phyloP scores from a whole-genome alignment of 92 coral and sea anemone genomes.

The Phenganax stokvisi region DNA sequence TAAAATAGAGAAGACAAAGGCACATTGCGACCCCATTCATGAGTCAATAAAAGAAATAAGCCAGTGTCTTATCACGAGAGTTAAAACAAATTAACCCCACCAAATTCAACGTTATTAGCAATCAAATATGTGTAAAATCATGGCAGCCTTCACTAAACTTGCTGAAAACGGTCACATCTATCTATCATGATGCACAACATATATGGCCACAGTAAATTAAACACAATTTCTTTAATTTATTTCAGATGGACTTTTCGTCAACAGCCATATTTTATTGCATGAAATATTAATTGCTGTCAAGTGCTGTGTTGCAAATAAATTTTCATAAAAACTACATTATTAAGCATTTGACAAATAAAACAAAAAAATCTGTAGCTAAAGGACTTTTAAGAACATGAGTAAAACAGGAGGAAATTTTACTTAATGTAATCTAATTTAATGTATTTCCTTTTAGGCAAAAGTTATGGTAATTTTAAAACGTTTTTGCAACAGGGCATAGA shows the following conservation, averaged over 20 bases:
- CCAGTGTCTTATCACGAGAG: no score
- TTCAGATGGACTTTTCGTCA: background rate
- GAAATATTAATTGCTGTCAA: background rate
- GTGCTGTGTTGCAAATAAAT: slow-evolving; percentile 5
- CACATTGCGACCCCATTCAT: background rate
- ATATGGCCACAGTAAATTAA: slow-evolving; percentile 16
- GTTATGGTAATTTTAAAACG: slow-evolving; percentile 9
- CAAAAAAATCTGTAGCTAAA: background rate
- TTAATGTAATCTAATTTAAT: slow-evolving; percentile 15
- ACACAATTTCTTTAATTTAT: slow-evolving; percentile 10
- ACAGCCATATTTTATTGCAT: slow-evolving; percentile 11
- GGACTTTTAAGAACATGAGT: background rate
- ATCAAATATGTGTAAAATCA: no score
- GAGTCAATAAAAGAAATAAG: no score
- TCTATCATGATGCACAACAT: background rate
- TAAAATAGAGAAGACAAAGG: background rate
- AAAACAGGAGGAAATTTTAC: background rate
- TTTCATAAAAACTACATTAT: background rate
- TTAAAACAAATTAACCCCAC: no score
- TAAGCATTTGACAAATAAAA: background rate
- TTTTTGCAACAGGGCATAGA: background rate
- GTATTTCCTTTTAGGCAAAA: background rate
- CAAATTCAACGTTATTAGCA: no score
- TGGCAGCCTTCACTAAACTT: background rate
- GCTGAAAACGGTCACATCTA: background rate